Evolutionary conservation across 2,113 vertebrate species (phyloP).

Genomic region (Pyxicephalus adspersus): DNA sequence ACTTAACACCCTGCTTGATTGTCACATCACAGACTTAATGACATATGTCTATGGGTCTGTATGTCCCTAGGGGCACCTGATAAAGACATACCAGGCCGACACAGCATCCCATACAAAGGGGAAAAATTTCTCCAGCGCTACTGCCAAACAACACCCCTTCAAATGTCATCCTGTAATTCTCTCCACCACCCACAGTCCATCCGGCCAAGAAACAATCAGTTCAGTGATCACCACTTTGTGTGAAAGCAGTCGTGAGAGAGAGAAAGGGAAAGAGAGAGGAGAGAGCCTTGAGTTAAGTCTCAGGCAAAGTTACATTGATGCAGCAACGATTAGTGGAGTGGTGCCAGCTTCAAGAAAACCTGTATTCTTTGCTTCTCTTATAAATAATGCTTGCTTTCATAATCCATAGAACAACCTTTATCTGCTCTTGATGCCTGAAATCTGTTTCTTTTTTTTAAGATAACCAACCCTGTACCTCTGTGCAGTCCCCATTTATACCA

Average conservation of each 20-base stretch:
- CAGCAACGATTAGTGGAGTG: constrained; percentile 28
- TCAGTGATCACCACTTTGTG: constrained; percentile 46
- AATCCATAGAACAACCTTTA: constrained; percentile 39
- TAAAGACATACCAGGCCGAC: background rate
- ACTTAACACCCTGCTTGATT: no score
- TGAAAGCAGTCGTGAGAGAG: constrained; percentile 25
- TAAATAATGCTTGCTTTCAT: constrained; percentile 53
- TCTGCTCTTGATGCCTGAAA: constrained; percentile 16
- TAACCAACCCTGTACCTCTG: background rate
- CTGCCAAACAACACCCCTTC: constrained; percentile 21
- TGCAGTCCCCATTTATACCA: background rate
- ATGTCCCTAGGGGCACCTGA: background rate
- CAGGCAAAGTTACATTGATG: constrained; percentile 32
- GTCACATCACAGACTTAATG: no score
- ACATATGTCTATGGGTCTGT: background rate
- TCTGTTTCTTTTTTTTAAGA: background rate
- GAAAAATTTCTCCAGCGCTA: constrained; percentile 5
- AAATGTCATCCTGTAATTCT: constrained; percentile 40
- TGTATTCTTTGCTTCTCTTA: constrained; percentile 35
- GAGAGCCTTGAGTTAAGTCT: constrained; percentile 7
- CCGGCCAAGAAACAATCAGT: constrained; percentile 50
- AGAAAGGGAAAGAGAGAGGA: background rate
- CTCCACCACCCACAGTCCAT: constrained; percentile 52
- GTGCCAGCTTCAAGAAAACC: constrained; percentile 51
- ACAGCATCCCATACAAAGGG: background rate